Base-by-base conservation (phyloP, 2,888 invertebrate genomes). In the Poecilus cupreus region DNA sequence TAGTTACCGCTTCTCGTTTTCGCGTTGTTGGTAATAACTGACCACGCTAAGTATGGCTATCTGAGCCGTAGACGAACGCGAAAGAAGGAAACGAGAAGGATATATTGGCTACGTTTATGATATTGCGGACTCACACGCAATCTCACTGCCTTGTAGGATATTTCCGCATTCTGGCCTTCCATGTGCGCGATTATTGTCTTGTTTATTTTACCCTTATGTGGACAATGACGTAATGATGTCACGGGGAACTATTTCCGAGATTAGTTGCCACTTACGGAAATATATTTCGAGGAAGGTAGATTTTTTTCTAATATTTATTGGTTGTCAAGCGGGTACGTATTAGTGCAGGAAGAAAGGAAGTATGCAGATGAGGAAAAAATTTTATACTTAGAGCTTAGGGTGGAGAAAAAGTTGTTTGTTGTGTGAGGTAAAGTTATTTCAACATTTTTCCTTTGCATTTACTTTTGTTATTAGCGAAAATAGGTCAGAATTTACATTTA, bases 1-100 rank as follows among this genome's bases (percentile, higher is more conserved):
- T 74, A 49, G 32, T 68, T 68, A 16, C 37, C 64, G 37, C 64
- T 37, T 68, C 64, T 68, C 37, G 37, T 68, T 68, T 68, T 37
- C 64, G 13, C 54, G 60, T 57, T 32, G 26, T 75, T 43, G 37
- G 57, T 77, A 77, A 78, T 78, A 78, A 78, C 78, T 64, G 78
- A 78, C 64, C 64, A 22, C 16, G 46, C 46, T 60, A 46, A 64
- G 78, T 64, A 46, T 43, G 64, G 64, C 78, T 78, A 78, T 78
- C 78, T 64, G 24, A 60, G 57, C 32, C 64, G 37, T 37, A 6
- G 64, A 1, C n/a, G 64, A 32, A 13, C 32, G 37, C 64, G 32
- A 16, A 18, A 32, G 64, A 13, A 68, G 64, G 64, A 68, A 68
- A 68, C 64, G 37, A 68, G 37, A 51, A 78, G 39, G 64, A 78